Evolutionary conservation across 2,888 invertebrate species (phyloP), one percentile per base, ranked within the genome.

Genomic region (Sinelater perroti): DNA sequence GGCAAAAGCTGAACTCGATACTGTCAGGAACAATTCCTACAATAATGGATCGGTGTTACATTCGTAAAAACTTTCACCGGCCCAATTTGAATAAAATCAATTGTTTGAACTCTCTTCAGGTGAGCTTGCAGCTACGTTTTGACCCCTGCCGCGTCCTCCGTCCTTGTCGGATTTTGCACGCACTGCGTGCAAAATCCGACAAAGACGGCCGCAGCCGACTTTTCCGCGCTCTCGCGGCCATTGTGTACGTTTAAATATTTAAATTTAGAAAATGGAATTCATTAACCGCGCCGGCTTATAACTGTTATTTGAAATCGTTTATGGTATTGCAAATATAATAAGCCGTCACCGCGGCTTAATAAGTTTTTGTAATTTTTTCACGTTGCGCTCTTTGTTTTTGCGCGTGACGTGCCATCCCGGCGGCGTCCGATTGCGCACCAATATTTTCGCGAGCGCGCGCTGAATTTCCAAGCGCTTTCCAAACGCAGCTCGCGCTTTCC

Each of bases 241-340:
- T 52, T 52, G 44, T 44, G 50, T 49, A 49, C 56, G 56, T 50
- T 49, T 46, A 46, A 54, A 54, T 54, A 54, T 56, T 56, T 50
- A 56, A 50, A 50, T 50, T 56, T 56, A 50, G 33, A 56, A 56
- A 50, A 44, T 44, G 44, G 56, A 56, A 56, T 55, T 55, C 47
- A 56, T 56, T 56, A 56, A 42, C 54, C 35, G 33, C 33, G 46
- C 45, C 46, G 54, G 28, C 54, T 54, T 54, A 54, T 54, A 54
- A 54, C 54, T 54, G 54, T 54, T 36, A 54, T 54, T 54, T 54
- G 56, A 38, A 51, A 45, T 51, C 51, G 45, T 51, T 57, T 57
- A 57, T 51, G 56, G 56, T 46, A 57, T 38, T 57, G 56, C 51
- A 45, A 56, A 55, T 52, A 38, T 38, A 35, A 57, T 57, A 45